A percentile compares a stretch with the other conserved stretches of the same genome.
These are phyloP conservation scores for Paramormyrops kingsleyae DNA, from an alignment of 2,113 vertebrate species.

Conservation along the genomic window DNA sequence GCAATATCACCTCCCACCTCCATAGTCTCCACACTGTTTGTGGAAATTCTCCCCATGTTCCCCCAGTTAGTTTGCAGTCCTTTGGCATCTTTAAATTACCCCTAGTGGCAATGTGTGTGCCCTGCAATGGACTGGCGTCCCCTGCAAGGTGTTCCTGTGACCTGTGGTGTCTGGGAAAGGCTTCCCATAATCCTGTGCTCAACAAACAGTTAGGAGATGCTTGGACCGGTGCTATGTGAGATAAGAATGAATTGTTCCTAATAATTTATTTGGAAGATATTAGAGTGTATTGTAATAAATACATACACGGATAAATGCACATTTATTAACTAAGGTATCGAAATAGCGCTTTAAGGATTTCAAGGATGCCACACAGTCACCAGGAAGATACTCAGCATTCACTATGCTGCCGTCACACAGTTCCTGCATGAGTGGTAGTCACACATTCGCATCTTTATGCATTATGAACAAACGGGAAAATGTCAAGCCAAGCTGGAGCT, in stretches of 20 bases:
- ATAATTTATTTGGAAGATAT: not conserved
- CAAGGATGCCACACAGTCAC: not conserved
- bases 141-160: not conserved
- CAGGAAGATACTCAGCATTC: not conserved
- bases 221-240: not conserved
- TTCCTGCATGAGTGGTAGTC: not conserved
- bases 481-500: not conserved
- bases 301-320: not conserved
- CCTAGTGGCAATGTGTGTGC: not conserved
- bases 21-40: not conserved
- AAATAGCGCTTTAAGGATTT: not conserved
- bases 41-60: not conserved
- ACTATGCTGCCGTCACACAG: not conserved
- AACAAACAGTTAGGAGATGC: not conserved
- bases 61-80: not conserved
- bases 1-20: not conserved
- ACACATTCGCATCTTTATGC: not conserved
- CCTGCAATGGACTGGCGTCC: not conserved
- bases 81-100: not conserved
- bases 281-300: not conserved
- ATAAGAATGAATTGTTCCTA: not conserved
- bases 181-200: not conserved
- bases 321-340: not conserved
- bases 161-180: not conserved
- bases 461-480: not conserved